Conservation (phyloP, 2,797 vertebrate species). For the Xiphorhynchus erythropygius region DNA sequence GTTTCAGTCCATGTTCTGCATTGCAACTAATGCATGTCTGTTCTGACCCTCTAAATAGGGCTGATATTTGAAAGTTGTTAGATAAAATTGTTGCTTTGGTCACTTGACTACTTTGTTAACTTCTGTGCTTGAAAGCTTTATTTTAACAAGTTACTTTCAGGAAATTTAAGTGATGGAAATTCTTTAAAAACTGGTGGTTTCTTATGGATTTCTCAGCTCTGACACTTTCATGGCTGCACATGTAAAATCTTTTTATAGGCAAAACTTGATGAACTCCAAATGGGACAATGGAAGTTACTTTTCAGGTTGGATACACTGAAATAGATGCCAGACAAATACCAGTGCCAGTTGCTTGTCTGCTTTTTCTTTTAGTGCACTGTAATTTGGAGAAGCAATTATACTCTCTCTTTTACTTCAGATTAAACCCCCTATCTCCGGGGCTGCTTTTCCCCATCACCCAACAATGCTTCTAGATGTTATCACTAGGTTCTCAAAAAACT, state of each 20-base stretch:
- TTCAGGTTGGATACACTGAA: conserved; percentile 23
- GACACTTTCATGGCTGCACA: background rate
- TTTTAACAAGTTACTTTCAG: background rate
- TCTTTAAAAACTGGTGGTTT: background rate
- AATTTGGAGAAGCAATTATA: conserved; percentile 40
- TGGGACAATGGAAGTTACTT: background rate
- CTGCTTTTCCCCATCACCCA: conserved; percentile 9
- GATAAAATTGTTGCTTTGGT: background rate
- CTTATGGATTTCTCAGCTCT: background rate
- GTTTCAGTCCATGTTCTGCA: background rate
- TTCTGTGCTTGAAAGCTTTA: background rate
- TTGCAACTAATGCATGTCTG: background rate
- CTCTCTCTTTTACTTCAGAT: conserved; percentile 12
- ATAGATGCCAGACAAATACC: conserved; percentile 16
- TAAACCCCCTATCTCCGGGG: conserved; percentile 15
- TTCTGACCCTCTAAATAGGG: background rate
- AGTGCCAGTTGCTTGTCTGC: conserved; percentile 1
- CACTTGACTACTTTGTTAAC: background rate
- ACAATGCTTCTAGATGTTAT: conserved; percentile 63
- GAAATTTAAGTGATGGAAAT: background rate
- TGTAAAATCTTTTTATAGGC: background rate
- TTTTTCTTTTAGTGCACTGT: background rate
- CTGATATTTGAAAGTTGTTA: background rate
- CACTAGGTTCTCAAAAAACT: conserved; percentile 47
- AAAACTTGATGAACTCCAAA: background rate